Percentiles rank a stretch among this genome's conserved stretches.
Conservation (phyloP, 2,888 invertebrate species). For the Sarcophaga subvicina region DNA sequence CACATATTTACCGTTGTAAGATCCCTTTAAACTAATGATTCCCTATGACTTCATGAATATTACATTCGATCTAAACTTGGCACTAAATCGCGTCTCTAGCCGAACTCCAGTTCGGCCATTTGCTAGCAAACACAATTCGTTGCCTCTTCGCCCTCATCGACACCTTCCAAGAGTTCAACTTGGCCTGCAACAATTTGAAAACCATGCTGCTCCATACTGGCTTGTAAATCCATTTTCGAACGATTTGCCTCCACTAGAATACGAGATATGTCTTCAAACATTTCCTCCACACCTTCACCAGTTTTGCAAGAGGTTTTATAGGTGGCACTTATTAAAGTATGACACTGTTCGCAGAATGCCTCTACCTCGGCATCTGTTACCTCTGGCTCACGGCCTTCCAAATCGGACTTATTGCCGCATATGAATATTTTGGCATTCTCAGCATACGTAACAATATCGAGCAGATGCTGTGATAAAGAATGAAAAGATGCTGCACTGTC, state of each 20-base stretch:
- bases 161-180: constrained; percentile 77
- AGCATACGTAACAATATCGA: constrained; percentile 96
- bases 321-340: constrained; percentile 92
- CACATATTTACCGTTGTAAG: background rate
- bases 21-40: background rate
- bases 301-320: constrained; percentile 96
- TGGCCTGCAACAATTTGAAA: constrained; percentile 86
- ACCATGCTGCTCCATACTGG: constrained; percentile 87
- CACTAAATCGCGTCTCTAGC: constrained; percentile 66
- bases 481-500: constrained; percentile 97
- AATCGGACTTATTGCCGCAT: constrained; percentile 95
- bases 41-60: no score
- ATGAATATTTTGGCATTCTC: constrained; percentile 97
- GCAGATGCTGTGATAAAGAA: constrained; percentile 93
- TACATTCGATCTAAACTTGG: background rate
- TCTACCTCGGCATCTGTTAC: constrained; percentile 94
- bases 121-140: constrained; percentile 80
- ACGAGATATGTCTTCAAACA: constrained; percentile 94
- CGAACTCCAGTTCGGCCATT: constrained; percentile 79
- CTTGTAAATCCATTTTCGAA: constrained; percentile 91
- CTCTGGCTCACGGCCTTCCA: constrained; percentile 88
- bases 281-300: constrained; percentile 93
- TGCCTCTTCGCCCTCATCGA: constrained; percentile 77
- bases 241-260: constrained; percentile 91
- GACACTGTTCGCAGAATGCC: constrained; percentile 95